Evolutionary conservation across 1,140 invertebrate genomes (phyloP).

Genomic region (Bombus confusus): DNA sequence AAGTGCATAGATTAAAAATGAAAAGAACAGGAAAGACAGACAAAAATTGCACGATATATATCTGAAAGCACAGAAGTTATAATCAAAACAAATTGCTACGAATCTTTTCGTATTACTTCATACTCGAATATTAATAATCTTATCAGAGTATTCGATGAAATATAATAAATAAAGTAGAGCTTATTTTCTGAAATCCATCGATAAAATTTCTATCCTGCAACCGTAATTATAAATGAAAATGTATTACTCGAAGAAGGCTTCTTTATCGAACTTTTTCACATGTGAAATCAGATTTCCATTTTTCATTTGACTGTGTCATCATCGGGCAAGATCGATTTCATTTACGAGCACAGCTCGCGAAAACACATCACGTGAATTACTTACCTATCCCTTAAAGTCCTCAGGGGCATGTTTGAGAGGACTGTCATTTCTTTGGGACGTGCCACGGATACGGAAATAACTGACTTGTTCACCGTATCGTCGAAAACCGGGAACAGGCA

Average conservation of each 20-base stretch:
- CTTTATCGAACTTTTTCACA: too few species aligned
- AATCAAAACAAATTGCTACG: not conserved
- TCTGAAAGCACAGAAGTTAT: not conserved
- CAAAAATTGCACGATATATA: not conserved
- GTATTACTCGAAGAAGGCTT: too few species aligned
- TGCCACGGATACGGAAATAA: constrained; percentile 78
- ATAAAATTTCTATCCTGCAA: too few species aligned
- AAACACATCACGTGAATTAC: constrained; percentile 45
- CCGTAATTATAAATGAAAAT: too few species aligned
- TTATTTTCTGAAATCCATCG: too few species aligned
- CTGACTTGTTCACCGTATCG: constrained; percentile 85
- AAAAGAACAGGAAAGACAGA: not conserved
- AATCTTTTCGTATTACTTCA: not conserved
- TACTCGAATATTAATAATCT: not conserved
- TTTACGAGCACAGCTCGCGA: not conserved
- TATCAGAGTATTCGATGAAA: not conserved
- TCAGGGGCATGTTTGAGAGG: constrained; percentile 79
- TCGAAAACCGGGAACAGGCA: constrained; percentile 89
- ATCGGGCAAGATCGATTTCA: not conserved
- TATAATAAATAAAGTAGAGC: too few species aligned
- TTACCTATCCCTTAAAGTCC: constrained; percentile 67
- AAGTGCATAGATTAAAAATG: too few species aligned
- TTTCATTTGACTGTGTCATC: not conserved
- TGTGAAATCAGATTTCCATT: not conserved
- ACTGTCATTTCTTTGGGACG: constrained; percentile 70